A percentile compares a stretch with the other conserved stretches of the same genome.
Evolutionary conservation across 2,797 vertebrate genomes (phyloP).

Genomic region (Oceanodroma leucorhoa): DNA sequence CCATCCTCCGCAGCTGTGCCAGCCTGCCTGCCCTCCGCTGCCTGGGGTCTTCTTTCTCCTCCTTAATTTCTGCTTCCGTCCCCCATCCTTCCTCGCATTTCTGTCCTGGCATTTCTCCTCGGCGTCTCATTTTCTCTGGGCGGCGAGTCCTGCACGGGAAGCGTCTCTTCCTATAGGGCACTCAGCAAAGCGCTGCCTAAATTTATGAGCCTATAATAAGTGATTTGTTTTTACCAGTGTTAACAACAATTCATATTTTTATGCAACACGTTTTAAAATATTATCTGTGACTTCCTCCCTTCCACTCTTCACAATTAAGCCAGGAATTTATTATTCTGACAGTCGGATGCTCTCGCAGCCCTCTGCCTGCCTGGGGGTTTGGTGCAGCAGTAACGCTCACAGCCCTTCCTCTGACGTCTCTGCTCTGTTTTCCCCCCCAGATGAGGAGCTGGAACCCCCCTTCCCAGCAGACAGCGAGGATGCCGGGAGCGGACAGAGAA

Average conservation of each 20-base stretch:
- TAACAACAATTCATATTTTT: conserved; percentile 44
- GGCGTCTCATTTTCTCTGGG: not conserved
- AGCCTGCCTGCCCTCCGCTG: not conserved
- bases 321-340: not conserved
- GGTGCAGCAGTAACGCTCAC: rapidly evolving
- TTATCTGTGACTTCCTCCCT: conserved; percentile 43
- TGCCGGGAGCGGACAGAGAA: not conserved
- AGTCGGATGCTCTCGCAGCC: not conserved
- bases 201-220: conserved; percentile 27
- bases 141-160: not conserved
- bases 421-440: conserved; percentile 21
- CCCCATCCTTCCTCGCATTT: not conserved
- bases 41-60: not conserved
- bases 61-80: not conserved
- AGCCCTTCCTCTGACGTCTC: not conserved
- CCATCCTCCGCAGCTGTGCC: not conserved
- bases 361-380: not conserved
- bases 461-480: not conserved
- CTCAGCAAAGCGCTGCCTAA: not conserved
- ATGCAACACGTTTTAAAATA: conserved; percentile 47
- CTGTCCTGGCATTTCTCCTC: not conserved
- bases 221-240: conserved; percentile 53
- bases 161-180: not conserved
- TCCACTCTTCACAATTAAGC: conserved; percentile 10
- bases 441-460: conserved; percentile 47